These are phyloP conservation scores for Allochrocebus solatus DNA, from an alignment of 2,797 vertebrate species.

Conservation along the genomic window DNA sequence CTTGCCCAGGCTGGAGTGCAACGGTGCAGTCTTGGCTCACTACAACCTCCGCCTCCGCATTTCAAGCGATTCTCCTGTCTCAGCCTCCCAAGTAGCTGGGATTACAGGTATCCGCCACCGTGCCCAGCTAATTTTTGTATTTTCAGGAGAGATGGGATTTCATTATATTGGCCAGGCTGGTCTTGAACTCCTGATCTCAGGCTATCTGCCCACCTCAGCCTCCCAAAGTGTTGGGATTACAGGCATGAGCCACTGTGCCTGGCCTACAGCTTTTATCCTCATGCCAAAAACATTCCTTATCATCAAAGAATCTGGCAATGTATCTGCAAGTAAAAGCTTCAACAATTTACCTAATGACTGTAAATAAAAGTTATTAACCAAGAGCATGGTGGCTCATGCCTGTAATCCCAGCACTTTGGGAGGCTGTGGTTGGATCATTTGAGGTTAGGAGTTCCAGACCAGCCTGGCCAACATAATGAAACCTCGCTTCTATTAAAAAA, in stretches of 20 bases:
- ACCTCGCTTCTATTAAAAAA: background rate
- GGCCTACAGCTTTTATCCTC: conserved; percentile 13
- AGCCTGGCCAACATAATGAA: background rate
- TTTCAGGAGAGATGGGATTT: background rate
- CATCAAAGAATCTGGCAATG: conserved; percentile 26
- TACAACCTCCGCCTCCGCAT: background rate
- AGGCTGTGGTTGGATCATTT: background rate
- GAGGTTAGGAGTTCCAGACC: background rate
- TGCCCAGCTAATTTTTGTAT: background rate
- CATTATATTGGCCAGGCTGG: background rate
- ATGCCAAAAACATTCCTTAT: conserved; percentile 33
- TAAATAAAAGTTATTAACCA: conserved; percentile 8
- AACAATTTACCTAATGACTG: conserved; percentile 46
- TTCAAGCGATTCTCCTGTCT: background rate
- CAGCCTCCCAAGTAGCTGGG: background rate
- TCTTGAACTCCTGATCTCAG: background rate
- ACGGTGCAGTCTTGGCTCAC: background rate
- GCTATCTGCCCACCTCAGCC: no score
- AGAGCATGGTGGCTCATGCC: background rate
- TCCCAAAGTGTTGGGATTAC: no score
- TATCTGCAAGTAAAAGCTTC: conserved; percentile 25
- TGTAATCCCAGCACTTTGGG: background rate
- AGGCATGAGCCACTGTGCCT: background rate
- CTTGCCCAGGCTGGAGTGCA: background rate
- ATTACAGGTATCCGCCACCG: background rate